Evolutionary conservation across 2,888 invertebrate species (phyloP), one percentile per base, ranked within the genome.

Genomic region (Pasiphila rectangulata): DNA sequence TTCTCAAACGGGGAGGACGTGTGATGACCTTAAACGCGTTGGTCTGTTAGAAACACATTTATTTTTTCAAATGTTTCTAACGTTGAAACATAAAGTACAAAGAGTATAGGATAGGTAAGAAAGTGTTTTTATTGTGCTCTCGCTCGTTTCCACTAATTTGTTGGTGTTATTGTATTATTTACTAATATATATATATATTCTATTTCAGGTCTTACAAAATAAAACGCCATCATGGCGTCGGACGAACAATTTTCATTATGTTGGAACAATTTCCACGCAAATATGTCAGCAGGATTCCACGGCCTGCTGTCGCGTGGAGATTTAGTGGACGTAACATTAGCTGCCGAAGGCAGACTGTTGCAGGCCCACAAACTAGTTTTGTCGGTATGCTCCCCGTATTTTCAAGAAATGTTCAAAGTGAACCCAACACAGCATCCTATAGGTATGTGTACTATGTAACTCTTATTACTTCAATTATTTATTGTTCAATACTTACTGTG

Each of bases 251-350:
- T 92, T 86, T 93, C 93, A 79, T 83, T 93, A 84, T 92, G 93
- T 87, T 93, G 93, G 93, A 93, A 93, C 87, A 93, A 93, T 87
- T 93, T 93, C 88, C 93, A 92, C 84, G 91, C 92, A 58, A 93
- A 93, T 70, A 90, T 93, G 87, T 92, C 93, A 55, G 91, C 92
- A 78, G 93, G 93, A 67, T 93, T 93, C 75, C 93, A 93, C 68
- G 92, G 92, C 78, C 91, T 93, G 74, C 81, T 93, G 79, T 91
- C 92, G 72, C 91, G 92, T 75, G 93, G 92, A 57, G 92, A 92
- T 76, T 79, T 93, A 66, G 93, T 93, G 61, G 93, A 93, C 64
- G 93, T 93, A 48, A 93, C 93, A 21, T 79, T 93, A 69, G 93
- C 93, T 67, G 93, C 93, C 67, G 93, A 93, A 76, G 93, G 93